These are phyloP conservation scores for Babylonia areolata DNA, from an alignment of 1,140 invertebrate genomes.

Conservation along the genomic window DNA sequence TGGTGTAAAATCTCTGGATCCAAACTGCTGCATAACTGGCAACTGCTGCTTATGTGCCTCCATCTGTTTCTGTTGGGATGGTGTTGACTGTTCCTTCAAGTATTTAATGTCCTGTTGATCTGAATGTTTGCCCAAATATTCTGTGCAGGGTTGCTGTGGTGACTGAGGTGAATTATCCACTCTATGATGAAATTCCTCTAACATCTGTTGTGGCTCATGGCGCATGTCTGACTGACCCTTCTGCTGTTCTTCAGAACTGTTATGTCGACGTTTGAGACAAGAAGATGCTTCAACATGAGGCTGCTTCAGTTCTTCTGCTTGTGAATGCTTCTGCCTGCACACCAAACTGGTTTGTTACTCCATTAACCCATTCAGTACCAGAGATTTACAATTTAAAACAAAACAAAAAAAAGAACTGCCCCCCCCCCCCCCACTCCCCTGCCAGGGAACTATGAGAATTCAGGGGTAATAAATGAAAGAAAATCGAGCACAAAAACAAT, in stretches of 20 bases:
- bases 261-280: constrained; percentile 20
- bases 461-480: too few species aligned
- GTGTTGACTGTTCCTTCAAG: not conserved
- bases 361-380: not conserved
- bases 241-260: constrained; percentile 7
- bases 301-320: constrained; percentile 17
- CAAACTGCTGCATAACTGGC: constrained; percentile 22
- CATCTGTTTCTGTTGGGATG: not conserved
- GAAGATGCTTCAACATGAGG: not conserved
- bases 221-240: constrained; percentile 45
- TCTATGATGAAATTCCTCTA: not conserved
- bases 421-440: too few species aligned
- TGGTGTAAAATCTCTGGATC: constrained; percentile 1
- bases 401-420: too few species aligned
- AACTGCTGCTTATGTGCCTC: constrained; percentile 25
- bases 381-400: too few species aligned
- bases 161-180: not conserved
- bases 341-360: not conserved
- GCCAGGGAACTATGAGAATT: too few species aligned
- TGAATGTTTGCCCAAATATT: not conserved
- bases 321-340: too few species aligned
- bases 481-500: too few species aligned
- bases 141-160: not conserved
- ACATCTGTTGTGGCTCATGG: constrained; percentile 36
- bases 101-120: too few species aligned